Base-by-base conservation (phyloP, 1,140 invertebrate species). In the Notospermus geniculatus region DNA sequence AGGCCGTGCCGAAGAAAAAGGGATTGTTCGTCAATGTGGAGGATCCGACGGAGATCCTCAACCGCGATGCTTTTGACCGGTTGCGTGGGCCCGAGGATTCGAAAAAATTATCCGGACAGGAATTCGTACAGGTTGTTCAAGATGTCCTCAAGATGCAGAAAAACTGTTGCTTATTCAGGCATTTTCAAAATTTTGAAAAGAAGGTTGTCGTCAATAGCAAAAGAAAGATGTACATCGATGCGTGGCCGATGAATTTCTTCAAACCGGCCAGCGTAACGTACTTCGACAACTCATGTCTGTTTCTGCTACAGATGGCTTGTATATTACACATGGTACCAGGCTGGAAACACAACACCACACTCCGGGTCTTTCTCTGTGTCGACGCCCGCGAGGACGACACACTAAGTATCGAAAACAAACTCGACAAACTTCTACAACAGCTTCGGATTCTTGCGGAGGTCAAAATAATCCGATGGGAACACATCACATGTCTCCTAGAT, bases 291-390 rank as follows among this genome's bases (percentile, higher is more conserved):
- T 66, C 83, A 28, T 85, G 83, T 62, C 83, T 98, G 54, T 99
- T 99, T 80, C 90, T 97, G 85, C 87, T 99, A 71, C 97, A 99
- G 81, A 79, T 99, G 53, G 94, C 95, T 1, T 97, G 95, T 70
- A 97, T 99, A 60, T 87, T 98, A 19, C 91, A 95, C 70, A 99
- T 98, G 89, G 79, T 79, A 52, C 77, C 65, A 45, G 65, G 58
- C 7, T 82, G 80, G 79, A 75, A 75, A 57, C 58, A 89, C 68
- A 88, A 88, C 67, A 84, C 94, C 41, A 84, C 86, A 23, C 82
- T 97, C 29, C 84, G 95, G 39, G 89, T 96, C 19, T 93, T 93
- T 73, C 86, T 96, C 25, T 93, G 91, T 68, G 75, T 82, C 7
- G 77, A 80, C 43, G 69, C 75, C 15, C 61, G 74, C 30, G 67